These are phyloP conservation scores for Drosophila antonietae DNA, from an alignment of 2,888 invertebrate genomes.

Conservation along the genomic window DNA sequence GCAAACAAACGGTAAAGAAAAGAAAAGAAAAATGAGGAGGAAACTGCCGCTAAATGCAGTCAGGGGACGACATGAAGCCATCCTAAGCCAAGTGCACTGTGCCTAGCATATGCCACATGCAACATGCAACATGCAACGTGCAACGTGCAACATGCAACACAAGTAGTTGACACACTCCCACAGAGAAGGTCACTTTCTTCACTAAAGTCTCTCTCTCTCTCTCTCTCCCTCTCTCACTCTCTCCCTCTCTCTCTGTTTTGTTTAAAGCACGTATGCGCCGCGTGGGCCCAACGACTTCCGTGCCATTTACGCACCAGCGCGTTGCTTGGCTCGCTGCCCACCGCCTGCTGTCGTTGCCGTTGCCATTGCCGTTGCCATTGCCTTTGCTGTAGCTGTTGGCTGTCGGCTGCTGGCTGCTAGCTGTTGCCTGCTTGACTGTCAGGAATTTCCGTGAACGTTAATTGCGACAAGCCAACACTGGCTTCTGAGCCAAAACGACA, in stretches of 20 bases:
- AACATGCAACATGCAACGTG: constrained; percentile 27
- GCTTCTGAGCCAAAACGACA: constrained; percentile 48
- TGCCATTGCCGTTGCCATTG: constrained; percentile 14
- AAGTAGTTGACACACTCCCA: constrained; percentile 27
- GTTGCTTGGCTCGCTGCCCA: constrained; percentile 46
- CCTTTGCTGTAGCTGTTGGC: not conserved
- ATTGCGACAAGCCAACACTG: constrained; percentile 76
- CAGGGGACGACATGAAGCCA: constrained; percentile 26
- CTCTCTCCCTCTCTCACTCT: too few species aligned
- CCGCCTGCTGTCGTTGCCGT: constrained; percentile 13
- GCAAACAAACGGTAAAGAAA: constrained; percentile 22
- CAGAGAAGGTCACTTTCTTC: constrained; percentile 15
- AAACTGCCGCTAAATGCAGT: constrained; percentile 40
- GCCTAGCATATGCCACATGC: constrained; percentile 25
- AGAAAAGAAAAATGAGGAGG: constrained; percentile 8
- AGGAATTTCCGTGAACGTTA: constrained; percentile 80
- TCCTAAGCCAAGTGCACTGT: constrained; percentile 37
- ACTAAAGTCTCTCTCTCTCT: not conserved
- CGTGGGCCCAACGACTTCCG: constrained; percentile 76
- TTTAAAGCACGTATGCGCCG: constrained; percentile 70
- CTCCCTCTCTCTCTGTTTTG: not conserved
- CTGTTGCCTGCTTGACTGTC: constrained; percentile 44
- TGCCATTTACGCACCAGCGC: constrained; percentile 74
- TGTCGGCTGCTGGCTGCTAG: not conserved
- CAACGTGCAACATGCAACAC: constrained; percentile 8